Conservation (phyloP, 2,113 vertebrate species). For the Chamaetylas fuelleborni region DNA sequence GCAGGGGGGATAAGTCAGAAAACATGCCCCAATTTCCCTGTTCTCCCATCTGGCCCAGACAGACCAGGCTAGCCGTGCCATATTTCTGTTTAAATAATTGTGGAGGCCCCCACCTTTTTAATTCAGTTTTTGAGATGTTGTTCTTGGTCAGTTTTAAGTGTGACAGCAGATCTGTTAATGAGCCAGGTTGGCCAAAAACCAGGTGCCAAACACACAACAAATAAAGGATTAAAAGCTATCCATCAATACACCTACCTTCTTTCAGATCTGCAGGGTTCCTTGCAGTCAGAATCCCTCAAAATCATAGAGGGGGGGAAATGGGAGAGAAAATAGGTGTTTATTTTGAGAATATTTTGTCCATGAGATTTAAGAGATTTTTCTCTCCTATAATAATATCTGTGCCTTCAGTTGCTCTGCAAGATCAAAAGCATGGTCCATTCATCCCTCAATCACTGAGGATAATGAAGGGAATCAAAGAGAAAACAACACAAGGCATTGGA, state of each 20-base stretch:
- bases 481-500: background rate
- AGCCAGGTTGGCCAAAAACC: background rate
- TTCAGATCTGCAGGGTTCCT: background rate
- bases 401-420: background rate
- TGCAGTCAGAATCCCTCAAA: background rate
- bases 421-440: background rate
- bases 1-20: background rate
- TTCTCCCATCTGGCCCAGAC: background rate
- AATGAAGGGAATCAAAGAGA: background rate
- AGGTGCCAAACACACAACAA: background rate
- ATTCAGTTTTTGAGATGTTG: background rate
- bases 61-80: background rate
- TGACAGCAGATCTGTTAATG: background rate
- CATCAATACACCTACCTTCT: background rate
- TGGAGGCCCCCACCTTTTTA: background rate
- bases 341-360: background rate
- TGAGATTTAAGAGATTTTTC: background rate
- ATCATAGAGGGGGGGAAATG: fast-evolving
- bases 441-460: background rate
- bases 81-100: background rate
- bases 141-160: background rate
- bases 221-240: background rate
- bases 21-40: background rate
- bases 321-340: background rate
- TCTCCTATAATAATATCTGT: background rate